Evolutionary conservation across 2,888 invertebrate genomes (phyloP).

Genomic region (Neoitamus cyanurus): DNA sequence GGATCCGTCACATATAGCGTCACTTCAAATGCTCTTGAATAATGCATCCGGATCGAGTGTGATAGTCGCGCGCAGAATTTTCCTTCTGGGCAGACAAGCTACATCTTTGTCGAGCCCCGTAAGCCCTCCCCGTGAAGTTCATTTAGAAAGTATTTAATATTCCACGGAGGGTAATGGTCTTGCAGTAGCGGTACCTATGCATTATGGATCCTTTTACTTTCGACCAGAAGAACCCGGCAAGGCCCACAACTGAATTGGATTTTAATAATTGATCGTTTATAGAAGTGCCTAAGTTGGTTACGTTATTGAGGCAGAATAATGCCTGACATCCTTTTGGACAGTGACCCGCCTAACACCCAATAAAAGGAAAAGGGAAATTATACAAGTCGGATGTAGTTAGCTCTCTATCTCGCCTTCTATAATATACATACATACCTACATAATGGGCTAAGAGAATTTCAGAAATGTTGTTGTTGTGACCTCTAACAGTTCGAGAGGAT

Average conservation of each 20-base stretch:
- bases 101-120: neutral
- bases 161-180: neutral
- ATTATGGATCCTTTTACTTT: constrained; percentile 5
- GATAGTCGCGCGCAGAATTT: neutral
- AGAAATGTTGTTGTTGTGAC: too few relatives aligned
- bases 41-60: neutral
- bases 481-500: too few relatives aligned
- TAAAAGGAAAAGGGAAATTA: neutral
- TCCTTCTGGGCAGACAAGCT: neutral
- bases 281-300: neutral
- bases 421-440: too few relatives aligned
- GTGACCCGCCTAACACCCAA: neutral
- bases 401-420: too few relatives aligned
- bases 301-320: neutral
- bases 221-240: neutral
- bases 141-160: neutral
- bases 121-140: neutral
- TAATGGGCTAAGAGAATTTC: too few relatives aligned
- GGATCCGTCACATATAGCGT: neutral
- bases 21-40: neutral
- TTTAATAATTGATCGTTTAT: neutral
- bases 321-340: neutral
- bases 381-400: neutral
- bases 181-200: neutral
- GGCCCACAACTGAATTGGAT: neutral